phyloP scores from a whole-genome alignment of 2,888 invertebrate genomes.

The Marronus borbonicus region DNA sequence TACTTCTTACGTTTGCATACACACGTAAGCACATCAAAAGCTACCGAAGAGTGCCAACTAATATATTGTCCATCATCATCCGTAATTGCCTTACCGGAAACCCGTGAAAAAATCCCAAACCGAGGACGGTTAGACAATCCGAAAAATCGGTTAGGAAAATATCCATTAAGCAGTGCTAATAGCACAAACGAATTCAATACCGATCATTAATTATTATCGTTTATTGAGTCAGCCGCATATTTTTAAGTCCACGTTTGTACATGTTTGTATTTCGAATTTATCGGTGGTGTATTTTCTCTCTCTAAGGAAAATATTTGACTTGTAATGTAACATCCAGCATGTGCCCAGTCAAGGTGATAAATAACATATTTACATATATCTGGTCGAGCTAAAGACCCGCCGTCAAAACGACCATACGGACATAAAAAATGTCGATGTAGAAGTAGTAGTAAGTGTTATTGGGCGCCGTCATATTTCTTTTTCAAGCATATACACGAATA shows the following conservation, averaged over 20 bases:
- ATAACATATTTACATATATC: constrained; percentile 34
- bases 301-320: constrained; percentile 24
- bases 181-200: constrained; percentile 12
- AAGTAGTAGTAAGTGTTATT: background rate
- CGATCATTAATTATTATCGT: constrained; percentile 10
- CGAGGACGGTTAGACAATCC: background rate
- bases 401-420: background rate
- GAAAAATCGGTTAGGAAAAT: constrained; percentile 5
- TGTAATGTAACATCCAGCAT: constrained; percentile 16
- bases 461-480: constrained; percentile 18
- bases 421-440: background rate
- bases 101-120: background rate
- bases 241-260: background rate
- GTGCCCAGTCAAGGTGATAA: constrained; percentile 28
- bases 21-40: background rate
- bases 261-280: constrained; percentile 32
- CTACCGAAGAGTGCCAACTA: background rate
- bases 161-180: background rate
- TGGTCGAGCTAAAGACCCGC: constrained; percentile 11
- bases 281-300: constrained; percentile 15
- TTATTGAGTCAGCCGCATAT: constrained; percentile 8
- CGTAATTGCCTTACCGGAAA: background rate
- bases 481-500: background rate
- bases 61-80: background rate
- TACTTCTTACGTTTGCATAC: no score